phyloP scores from a whole-genome alignment of 2,113 vertebrate species.

The Ceuthmochares aereus region DNA sequence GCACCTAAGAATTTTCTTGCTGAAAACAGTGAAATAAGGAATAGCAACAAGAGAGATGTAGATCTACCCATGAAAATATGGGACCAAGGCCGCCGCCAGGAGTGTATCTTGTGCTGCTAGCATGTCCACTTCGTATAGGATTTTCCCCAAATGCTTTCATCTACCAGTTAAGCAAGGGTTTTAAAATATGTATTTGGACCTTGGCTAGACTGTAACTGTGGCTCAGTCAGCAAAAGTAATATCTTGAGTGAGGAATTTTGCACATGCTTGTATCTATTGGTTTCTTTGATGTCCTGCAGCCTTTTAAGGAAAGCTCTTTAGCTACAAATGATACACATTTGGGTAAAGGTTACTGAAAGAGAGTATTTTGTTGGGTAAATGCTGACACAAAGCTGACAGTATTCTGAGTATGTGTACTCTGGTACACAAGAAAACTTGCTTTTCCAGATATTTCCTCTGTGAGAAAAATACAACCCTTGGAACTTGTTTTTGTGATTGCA shows the following conservation, averaged over 20 bases:
- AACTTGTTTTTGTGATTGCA: constrained; percentile 30
- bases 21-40: background rate
- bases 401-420: background rate
- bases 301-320: background rate
- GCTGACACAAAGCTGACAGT: background rate
- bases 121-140: background rate
- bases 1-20: background rate
- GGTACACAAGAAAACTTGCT: background rate
- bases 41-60: background rate
- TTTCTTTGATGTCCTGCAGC: background rate
- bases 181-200: background rate
- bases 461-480: background rate
- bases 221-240: background rate
- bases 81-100: background rate
- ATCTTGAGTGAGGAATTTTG: background rate
- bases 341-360: background rate
- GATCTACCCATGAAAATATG: background rate
- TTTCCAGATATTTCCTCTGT: background rate
- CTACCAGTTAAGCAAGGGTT: background rate
- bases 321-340: accelerated
- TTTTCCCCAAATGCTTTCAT: background rate
- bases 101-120: background rate
- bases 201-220: background rate
- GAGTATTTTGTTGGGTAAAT: background rate
- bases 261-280: background rate